Evolutionary conservation across 2,113 vertebrate species (phyloP), one percentile per base, ranked within the genome.

Genomic region (Gavia stellata): DNA sequence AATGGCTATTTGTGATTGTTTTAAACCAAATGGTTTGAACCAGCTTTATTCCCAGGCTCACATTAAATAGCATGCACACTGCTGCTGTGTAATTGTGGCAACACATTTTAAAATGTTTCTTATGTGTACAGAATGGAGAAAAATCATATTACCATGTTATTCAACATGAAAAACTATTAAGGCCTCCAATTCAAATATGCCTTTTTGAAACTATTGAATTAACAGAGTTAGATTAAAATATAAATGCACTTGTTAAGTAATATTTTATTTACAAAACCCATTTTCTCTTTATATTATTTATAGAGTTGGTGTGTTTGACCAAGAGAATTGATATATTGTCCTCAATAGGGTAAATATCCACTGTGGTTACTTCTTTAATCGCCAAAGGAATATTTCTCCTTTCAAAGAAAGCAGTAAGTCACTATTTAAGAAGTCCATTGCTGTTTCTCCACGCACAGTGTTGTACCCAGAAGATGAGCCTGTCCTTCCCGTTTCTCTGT

Each of bases 311-410:
- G 1, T 96, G 82, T 95, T 97, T 97, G 95, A 93, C 93, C 84
- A 93, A 94, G 72, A 84, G 86, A 92, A 95, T 83, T 94, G 90
- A 94, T 97, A 95, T 58, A 81, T 97, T 97, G 81, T 94, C 73
- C 81, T 95, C 91, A 94, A 83, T 63, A 97, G 90, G 82, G 59
- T 96, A 97, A 97, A 97, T 95, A 94, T 63, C 70, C 19, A 9
- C 56, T 13, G 47, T 79, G 77, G 70, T 95, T 96, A 33, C 55
- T 80, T 66, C 77, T 93, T 55, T 96, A 96, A 97, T 96, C 97
- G 83, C 63, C 66, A n/a, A 73, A 74, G 58, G 55, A 59, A 52
- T 87, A 68, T 71, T 77, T 89, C 79, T 79, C 70, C 73, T 96
- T 88, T 86, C 72, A 63, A 70, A 45, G 62, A 86, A 58, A 94